These are phyloP conservation scores for Cebidichthys violaceus DNA, from an alignment of 2,113 vertebrate genomes.

Conservation along the genomic window DNA sequence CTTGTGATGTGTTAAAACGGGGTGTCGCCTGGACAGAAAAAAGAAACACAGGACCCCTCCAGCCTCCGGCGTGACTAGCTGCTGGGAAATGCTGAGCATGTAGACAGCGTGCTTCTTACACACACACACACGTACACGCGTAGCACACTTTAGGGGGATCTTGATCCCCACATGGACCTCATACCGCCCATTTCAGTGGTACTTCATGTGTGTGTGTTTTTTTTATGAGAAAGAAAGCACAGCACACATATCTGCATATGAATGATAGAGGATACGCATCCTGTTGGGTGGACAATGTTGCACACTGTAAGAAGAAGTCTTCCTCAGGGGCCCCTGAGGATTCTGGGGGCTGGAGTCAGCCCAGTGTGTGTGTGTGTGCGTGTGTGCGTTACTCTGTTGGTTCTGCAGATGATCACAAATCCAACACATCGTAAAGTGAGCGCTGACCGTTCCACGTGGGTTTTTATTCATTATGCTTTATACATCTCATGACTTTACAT, in stretches of 20 bases:
- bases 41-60: background rate
- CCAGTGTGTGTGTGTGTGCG: background rate
- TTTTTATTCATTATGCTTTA: slow-evolving; percentile 17
- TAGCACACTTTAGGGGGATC: background rate
- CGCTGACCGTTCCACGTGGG: background rate
- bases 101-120: too few species aligned
- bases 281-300: too few species aligned
- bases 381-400: too few species aligned
- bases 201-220: too few species aligned
- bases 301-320: too few species aligned
- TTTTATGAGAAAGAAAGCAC: too few species aligned
- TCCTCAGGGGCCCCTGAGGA: background rate
- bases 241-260: too few species aligned
- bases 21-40: background rate
- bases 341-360: background rate
- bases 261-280: too few species aligned
- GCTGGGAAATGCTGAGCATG: slow-evolving; percentile 15
- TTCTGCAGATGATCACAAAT: background rate
- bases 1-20: slow-evolving; percentile 18
- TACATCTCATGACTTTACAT: background rate
- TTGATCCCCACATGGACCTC: too few species aligned
- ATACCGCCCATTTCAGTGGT: too few species aligned
- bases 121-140: background rate
- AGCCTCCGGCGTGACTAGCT: background rate
- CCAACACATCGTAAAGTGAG: background rate